Conservation (phyloP, 2,113 vertebrate genomes). For the Glaucidium brasilianum region DNA sequence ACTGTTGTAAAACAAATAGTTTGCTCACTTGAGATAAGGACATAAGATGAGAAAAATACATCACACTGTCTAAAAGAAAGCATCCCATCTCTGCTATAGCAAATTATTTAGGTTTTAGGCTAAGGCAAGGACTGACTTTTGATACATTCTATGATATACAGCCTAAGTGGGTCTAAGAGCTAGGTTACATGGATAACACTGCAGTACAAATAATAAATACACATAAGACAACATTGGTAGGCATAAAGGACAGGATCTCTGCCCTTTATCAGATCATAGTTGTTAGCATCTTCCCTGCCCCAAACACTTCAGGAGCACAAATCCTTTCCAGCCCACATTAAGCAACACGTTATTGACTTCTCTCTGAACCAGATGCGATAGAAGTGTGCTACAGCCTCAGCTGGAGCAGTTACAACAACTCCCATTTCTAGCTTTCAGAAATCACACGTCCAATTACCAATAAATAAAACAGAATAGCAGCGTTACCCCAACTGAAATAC, state of each 20-base stretch:
- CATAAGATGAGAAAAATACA: background rate
- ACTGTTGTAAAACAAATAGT: background rate
- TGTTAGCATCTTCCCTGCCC: background rate
- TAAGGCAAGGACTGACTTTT: background rate
- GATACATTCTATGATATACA: background rate
- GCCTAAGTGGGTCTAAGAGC: background rate
- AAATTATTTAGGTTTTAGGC: background rate
- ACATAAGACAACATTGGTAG: background rate
- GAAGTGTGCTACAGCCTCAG: background rate
- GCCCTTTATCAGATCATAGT: background rate
- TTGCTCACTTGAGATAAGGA: background rate
- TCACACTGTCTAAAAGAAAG: accelerated
- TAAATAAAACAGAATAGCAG: background rate
- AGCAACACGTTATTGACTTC: background rate
- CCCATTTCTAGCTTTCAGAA: background rate
- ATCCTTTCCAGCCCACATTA: background rate
- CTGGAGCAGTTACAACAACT: background rate
- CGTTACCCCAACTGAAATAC: background rate
- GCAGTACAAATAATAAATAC: background rate
- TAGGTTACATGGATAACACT: background rate
- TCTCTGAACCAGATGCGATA: background rate
- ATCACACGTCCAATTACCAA: background rate
- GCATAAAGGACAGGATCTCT: background rate
- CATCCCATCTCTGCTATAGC: no score
- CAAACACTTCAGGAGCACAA: background rate